Conservation (phyloP, 2,797 vertebrate species). For the Gymnothorax reevesii region DNA sequence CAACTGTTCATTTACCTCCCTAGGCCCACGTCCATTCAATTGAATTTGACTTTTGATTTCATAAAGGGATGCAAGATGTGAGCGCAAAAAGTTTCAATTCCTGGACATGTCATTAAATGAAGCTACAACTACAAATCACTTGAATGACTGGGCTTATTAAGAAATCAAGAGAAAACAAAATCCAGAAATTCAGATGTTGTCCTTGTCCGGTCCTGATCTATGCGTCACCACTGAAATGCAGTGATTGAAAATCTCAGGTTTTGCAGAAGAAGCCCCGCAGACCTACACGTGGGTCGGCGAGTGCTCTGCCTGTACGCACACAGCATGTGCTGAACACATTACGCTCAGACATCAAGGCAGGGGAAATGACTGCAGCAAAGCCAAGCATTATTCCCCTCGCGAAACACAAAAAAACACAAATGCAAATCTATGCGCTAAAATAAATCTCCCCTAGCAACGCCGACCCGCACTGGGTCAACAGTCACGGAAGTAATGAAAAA, state of each 20-base stretch:
- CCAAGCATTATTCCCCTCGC: constrained; percentile 62
- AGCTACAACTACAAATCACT: not conserved
- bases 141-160: not conserved
- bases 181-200: not conserved
- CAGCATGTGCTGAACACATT: constrained; percentile 73
- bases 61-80: not conserved
- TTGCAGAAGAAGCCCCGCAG: constrained; percentile 47
- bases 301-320: constrained; percentile 49
- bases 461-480: constrained; percentile 50
- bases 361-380: constrained; percentile 60
- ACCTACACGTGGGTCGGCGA: constrained; percentile 41
- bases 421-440: constrained; percentile 47
- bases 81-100: not conserved
- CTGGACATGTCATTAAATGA: not conserved
- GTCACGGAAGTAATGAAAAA: constrained; percentile 39
- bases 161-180: not conserved
- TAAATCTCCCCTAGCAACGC: constrained; percentile 43
- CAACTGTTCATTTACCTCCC: not conserved
- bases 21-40: not conserved
- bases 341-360: constrained; percentile 66
- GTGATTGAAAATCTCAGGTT: constrained; percentile 50
- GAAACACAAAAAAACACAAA: constrained; percentile 52
- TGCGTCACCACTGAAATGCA: constrained; percentile 40
- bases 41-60: not conserved
- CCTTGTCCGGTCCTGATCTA: not conserved